Conservation (phyloP, 2,113 vertebrate genomes). For the Ranitomeya variabilis region DNA sequence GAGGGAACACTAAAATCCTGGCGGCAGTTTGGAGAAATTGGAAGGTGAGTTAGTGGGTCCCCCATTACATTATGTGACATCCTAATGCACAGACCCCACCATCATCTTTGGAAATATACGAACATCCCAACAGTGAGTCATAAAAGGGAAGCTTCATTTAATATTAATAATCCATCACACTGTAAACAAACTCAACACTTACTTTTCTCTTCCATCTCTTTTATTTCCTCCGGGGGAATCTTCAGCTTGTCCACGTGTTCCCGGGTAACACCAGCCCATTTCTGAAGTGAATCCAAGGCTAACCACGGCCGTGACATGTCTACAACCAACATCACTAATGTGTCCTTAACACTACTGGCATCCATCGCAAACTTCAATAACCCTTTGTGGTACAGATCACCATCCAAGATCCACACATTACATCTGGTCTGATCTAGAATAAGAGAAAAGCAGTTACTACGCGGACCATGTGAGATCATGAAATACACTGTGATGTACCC, state of each 20-base stretch:
- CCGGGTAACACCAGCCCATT: constrained; percentile 93
- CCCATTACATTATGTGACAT: no score
- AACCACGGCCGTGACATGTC: constrained; percentile 98
- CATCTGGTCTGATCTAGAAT: constrained; percentile 90
- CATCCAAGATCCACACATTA: constrained; percentile 96
- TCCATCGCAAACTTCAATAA: constrained; percentile 93
- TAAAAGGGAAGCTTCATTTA: no score
- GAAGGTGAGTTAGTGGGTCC: no score
- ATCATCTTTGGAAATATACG: no score
- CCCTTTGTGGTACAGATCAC: constrained; percentile 96
- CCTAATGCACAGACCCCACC: no score
- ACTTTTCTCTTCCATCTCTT: constrained; percentile 94
- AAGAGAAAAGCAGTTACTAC: not conserved
- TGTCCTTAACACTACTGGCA: constrained; percentile 82
- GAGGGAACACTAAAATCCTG: no score
- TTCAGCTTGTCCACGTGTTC: constrained; percentile 95
- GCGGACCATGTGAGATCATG: not conserved
- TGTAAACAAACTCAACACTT: constrained; percentile 67
- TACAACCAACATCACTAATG: constrained; percentile 85
- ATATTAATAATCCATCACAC: no score
- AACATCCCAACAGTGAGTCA: no score
- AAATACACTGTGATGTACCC: not conserved
- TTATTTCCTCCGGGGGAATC: constrained; percentile 92
- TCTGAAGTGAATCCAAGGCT: constrained; percentile 94
- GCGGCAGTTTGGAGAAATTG: no score